Base-by-base conservation (phyloP, 2,797 vertebrate species). In the Potorous gilbertii region DNA sequence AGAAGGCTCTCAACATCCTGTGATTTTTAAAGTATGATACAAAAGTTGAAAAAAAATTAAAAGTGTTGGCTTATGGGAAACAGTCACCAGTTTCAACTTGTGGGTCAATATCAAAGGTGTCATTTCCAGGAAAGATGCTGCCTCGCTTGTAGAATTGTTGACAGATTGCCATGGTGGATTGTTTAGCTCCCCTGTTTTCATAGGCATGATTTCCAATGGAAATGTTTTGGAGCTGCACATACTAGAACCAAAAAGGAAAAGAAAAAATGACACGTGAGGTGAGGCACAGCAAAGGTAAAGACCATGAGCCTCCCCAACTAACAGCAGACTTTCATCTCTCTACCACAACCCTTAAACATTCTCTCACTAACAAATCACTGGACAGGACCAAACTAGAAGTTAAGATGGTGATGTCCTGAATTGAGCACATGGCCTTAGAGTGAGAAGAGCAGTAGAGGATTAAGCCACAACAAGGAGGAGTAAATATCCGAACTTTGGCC, bases 41-140 rank as follows among this genome's bases (percentile, higher is more conserved):
- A 95, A 93, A 34, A 59, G 4, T 62, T 56, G 95, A 94, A 95
- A 91, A 50, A 94, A 95, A 91, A 34, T 1, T 8, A 10, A 91
- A 93, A 93, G 50, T 56, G 92, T 50, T 55, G 90, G n/a, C 40
- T 57, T 93, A 95, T 54, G 90, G 56, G 97, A 95, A 55, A 94
- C 96, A 56, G 90, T 99, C 98, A 99, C 99, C 99, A 98, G 98
- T 99, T 96, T 99, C 99, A 93, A 99, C 98, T 95, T 98, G 98
- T 46, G 99, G 99, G 95, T 99, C 99, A 54, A 99, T 99, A 98
- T 99, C 98, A 98, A 99, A 99, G 89, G 99, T 99, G 31, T 99
- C 99, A 0, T 99, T 99, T 96, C 98, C 99, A 91, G 99, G 99
- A 91, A 98, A 99, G 93, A 99, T 98, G 96, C 96, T 99, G 96